Percentiles rank a stretch among this genome's conserved stretches.
Evolutionary conservation across 2,113 vertebrate genomes (phyloP).

Genomic region (Megaceryle torquata): DNA sequence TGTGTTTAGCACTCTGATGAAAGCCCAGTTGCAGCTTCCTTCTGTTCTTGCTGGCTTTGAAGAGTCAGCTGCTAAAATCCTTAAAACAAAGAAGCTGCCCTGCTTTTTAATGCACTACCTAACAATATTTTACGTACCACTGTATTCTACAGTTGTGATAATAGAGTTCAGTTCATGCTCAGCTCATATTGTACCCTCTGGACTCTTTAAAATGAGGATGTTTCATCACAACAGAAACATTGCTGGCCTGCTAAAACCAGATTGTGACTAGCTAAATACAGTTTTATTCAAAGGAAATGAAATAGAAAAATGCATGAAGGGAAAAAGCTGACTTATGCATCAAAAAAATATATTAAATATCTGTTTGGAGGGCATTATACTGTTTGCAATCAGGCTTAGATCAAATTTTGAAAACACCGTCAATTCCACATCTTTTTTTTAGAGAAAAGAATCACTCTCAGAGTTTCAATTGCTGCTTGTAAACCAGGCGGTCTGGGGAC

Average conservation of each 20-base stretch:
- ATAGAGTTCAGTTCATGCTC: background rate
- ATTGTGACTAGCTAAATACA: background rate
- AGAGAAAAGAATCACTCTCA: background rate
- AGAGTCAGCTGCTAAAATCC: background rate
- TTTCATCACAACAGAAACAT: background rate
- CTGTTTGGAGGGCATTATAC: background rate
- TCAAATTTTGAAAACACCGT: background rate
- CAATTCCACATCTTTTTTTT: background rate
- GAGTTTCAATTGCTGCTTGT: background rate
- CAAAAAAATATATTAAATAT: background rate
- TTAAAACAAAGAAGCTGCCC: background rate
- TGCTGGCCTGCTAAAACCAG: background rate
- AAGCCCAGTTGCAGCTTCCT: background rate
- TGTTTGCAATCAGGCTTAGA: background rate
- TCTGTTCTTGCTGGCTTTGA: background rate
- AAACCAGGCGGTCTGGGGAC: background rate
- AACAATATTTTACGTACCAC: background rate
- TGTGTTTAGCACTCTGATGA: background rate
- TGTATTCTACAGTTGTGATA: background rate
- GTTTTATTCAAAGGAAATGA: background rate
- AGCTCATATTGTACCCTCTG: background rate
- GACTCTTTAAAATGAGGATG: background rate
- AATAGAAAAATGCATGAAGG: background rate
- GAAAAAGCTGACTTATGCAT: background rate
- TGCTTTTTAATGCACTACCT: background rate